Percentiles rank a stretch among this genome's conserved stretches.
Evolutionary conservation across 2,888 invertebrate species (phyloP).

Genomic region (Epinotia nisella): DNA sequence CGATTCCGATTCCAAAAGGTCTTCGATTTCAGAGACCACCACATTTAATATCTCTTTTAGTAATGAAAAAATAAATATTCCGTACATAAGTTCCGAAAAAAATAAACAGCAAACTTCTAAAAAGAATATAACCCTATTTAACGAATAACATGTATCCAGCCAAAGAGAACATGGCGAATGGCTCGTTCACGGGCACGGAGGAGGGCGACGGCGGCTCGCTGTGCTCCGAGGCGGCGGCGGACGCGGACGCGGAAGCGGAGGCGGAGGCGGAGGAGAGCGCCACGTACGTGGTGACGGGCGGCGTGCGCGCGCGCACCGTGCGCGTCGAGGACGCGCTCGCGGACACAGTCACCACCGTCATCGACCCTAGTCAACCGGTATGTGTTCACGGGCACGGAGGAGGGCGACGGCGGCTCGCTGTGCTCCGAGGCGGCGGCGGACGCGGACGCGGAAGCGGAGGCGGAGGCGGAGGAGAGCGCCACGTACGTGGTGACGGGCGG

Average conservation of each 20-base stretch:
- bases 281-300: conserved; percentile 77
- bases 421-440: too few species aligned
- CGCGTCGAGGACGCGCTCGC: conserved; percentile 69
- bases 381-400: too few species aligned
- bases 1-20: too few species aligned
- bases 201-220: conserved; percentile 53
- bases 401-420: too few species aligned
- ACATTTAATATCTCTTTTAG: too few species aligned
- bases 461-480: too few species aligned
- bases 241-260: conserved; percentile 44
- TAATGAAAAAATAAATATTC: too few species aligned
- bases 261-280: conserved; percentile 56
- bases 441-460: too few species aligned
- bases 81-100: too few species aligned
- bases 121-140: neutral
- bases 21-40: too few species aligned
- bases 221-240: conserved; percentile 33
- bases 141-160: conserved; percentile 45
- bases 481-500: too few species aligned
- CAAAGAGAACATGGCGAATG: conserved; percentile 63
- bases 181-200: conserved; percentile 50
- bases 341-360: conserved; percentile 62
- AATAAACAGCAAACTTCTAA: too few species aligned
- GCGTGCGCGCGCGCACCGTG: conserved; percentile 66
- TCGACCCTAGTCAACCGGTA: conserved; percentile 55